phyloP scores from a whole-genome alignment of 2,888 invertebrate genomes.

The Drosophila picticornis region DNA sequence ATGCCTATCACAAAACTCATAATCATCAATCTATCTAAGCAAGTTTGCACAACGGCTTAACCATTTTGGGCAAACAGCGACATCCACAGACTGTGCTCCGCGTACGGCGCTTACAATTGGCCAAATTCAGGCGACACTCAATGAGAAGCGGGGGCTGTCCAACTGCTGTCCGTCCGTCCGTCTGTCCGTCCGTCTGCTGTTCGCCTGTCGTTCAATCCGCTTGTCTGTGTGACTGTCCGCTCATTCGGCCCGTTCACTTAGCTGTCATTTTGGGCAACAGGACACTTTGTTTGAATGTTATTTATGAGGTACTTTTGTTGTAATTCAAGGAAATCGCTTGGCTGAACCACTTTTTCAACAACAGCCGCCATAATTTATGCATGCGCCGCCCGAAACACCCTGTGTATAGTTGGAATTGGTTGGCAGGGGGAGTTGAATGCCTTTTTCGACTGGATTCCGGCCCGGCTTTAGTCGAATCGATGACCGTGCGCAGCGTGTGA shows the following conservation, averaged over 20 bases:
- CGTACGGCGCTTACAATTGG: slow-evolving; percentile 41
- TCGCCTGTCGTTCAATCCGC: background rate
- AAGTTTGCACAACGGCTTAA: slow-evolving; percentile 54
- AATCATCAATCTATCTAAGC: slow-evolving; percentile 57
- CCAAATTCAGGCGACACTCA: slow-evolving; percentile 28
- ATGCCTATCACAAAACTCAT: slow-evolving; percentile 55
- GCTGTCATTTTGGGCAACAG: slow-evolving; percentile 61
- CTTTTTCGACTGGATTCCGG: slow-evolving; percentile 8
- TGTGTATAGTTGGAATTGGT: background rate
- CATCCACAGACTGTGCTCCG: slow-evolving; percentile 16
- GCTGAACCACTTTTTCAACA: slow-evolving; percentile 51
- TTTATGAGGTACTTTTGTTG: slow-evolving; percentile 76
- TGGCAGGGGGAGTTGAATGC: slow-evolving; percentile 2
- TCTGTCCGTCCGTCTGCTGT: background rate
- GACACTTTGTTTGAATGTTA: slow-evolving; percentile 76
- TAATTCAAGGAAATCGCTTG: slow-evolving; percentile 76
- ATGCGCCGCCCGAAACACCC: slow-evolving; percentile 37
- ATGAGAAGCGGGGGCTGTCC: slow-evolving; percentile 16
- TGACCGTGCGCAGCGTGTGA: slow-evolving; percentile 51
- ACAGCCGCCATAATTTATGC: slow-evolving; percentile 66
- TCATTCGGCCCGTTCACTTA: slow-evolving; percentile 17
- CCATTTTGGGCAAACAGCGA: slow-evolving; percentile 26
- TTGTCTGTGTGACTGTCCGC: slow-evolving; percentile 7
- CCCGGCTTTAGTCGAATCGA: slow-evolving; percentile 24
- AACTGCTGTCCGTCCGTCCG: background rate